Conservation (phyloP, 2,797 vertebrate species). For the Taenioides sp. region DNA sequence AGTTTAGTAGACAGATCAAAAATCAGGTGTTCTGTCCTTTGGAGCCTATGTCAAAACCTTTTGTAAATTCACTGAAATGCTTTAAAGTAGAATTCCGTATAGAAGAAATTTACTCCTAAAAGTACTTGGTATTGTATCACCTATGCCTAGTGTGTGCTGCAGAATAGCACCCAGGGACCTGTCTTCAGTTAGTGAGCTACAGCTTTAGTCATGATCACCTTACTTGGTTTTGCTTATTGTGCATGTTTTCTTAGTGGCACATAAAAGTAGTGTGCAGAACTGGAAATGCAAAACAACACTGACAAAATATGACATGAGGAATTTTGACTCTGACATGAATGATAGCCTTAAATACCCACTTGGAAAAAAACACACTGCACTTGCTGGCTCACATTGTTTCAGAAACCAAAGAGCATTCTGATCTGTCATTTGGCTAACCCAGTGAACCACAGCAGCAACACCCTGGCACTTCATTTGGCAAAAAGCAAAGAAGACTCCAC, state of each 20-base stretch:
- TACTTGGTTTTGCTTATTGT: too few relatives aligned
- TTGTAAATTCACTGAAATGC: too few relatives aligned
- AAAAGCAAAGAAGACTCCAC: slow-evolving; percentile 6
- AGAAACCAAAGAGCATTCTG: slow-evolving; percentile 42
- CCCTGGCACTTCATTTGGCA: slow-evolving; percentile 37
- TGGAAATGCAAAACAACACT: slow-evolving; percentile 1
- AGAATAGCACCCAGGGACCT: too few relatives aligned
- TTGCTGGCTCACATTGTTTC: slow-evolving; percentile 32
- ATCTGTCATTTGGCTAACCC: slow-evolving; percentile 41
- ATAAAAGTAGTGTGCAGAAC: neutral
- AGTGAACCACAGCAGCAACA: slow-evolving; percentile 18
- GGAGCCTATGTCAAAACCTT: too few relatives aligned
- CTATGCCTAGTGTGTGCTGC: too few relatives aligned
- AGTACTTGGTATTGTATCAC: too few relatives aligned
- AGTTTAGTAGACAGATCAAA: too few relatives aligned
- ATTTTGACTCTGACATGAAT: slow-evolving; percentile 32
- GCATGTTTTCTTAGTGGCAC: neutral
- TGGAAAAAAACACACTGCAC: slow-evolving; percentile 35
- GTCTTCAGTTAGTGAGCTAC: too few relatives aligned
- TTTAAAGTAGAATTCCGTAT: too few relatives aligned
- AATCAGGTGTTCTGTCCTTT: too few relatives aligned
- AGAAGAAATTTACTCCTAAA: too few relatives aligned
- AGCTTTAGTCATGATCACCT: too few relatives aligned
- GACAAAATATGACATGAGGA: slow-evolving; percentile 21
- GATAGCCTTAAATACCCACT: slow-evolving; percentile 27